phyloP scores from a whole-genome alignment of 64 coral and sea anemone species.

The Stichodactyla mertensii region DNA sequence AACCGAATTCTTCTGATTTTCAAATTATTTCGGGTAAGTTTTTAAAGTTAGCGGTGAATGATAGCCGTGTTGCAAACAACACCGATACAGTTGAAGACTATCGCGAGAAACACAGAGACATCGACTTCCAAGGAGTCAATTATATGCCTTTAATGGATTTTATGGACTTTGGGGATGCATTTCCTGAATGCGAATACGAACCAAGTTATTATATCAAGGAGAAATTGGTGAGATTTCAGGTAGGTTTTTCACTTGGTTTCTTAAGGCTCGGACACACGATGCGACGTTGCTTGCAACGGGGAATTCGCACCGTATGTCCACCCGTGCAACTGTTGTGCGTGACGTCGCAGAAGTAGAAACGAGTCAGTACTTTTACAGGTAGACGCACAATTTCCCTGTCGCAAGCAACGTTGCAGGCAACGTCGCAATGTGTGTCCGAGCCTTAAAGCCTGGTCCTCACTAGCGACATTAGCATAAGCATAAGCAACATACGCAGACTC shows the following conservation, averaged over 20 bases:
- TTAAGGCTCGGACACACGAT: too few relatives aligned
- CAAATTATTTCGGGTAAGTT: conserved; percentile 34
- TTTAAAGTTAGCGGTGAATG: conserved; percentile 40
- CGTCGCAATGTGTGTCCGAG: too few relatives aligned
- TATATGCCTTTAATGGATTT: conserved; percentile 41
- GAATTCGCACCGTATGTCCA: too few relatives aligned
- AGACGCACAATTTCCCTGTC: too few relatives aligned
- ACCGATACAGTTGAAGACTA: conserved; percentile 35
- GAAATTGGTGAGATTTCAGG: conserved; percentile 79
- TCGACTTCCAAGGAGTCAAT: background rate
- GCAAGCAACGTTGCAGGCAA: background rate
- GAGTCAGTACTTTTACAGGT: too few relatives aligned
- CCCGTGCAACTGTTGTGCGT: too few relatives aligned
- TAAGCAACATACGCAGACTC: too few relatives aligned
- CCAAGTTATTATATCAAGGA: conserved; percentile 75
- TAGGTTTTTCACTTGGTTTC: background rate
- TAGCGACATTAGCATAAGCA: too few relatives aligned
- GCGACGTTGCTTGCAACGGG: too few relatives aligned
- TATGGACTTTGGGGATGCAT: background rate
- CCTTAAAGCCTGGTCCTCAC: too few relatives aligned
- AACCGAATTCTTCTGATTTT: conserved; percentile 8
- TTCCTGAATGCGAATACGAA: conserved; percentile 56
- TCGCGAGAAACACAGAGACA: conserved; percentile 14
- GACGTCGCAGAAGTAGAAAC: too few relatives aligned
- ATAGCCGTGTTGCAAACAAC: conserved; percentile 51